Evolutionary conservation across 2,888 invertebrate species (phyloP).

Genomic region (Epirrhoe alternata): DNA sequence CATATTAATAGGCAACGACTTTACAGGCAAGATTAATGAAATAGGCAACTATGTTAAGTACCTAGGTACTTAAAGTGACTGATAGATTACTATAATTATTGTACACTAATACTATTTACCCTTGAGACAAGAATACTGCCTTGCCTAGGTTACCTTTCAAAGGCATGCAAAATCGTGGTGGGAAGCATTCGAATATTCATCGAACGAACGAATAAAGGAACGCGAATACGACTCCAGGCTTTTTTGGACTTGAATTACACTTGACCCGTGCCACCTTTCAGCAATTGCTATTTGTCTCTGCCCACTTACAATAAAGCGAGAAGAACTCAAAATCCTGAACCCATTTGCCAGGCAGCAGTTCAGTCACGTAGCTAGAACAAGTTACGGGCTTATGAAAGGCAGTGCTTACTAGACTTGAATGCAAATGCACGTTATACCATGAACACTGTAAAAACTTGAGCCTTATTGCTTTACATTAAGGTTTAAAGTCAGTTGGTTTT

Average conservation of each 20-base stretch:
- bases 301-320: constrained; percentile 12
- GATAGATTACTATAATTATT: not conserved
- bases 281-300: constrained; percentile 13
- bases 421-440: constrained; percentile 14
- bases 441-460: not conserved
- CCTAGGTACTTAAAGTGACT: constrained; percentile 4
- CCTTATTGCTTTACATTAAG: constrained; percentile 1
- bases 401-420: constrained; percentile 24
- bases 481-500: constrained; percentile 8
- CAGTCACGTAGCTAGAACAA: constrained; percentile 22
- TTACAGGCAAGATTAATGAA: constrained; percentile 14
- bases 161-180: no score
- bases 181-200: no score
- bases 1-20: constrained; percentile 21
- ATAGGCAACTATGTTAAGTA: not conserved
- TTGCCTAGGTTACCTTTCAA: no score
- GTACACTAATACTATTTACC: no score
- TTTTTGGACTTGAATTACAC: not conserved
- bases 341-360: constrained; percentile 12
- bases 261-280: constrained; percentile 1
- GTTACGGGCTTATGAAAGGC: constrained; percentile 25
- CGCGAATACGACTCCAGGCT: not conserved
- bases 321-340: constrained; percentile 18
- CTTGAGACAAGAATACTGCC: no score
- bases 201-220: no score